Base-by-base conservation (phyloP, 2,113 vertebrate genomes). In the Sceloporus tristichus region DNA sequence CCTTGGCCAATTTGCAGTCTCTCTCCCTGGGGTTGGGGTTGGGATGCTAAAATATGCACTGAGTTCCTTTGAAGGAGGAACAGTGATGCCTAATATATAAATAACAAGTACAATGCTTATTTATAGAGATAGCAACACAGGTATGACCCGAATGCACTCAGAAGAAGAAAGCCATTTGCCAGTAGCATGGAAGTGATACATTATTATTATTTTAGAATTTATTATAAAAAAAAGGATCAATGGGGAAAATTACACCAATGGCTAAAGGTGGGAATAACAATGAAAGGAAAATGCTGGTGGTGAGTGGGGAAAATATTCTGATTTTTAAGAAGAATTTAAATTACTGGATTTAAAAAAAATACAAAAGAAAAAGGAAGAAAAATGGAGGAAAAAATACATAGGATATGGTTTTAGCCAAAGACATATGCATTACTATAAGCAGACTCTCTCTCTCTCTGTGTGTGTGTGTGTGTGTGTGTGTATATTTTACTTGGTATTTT, bases 171-270 rank as follows among this genome's bases (percentile, higher is more conserved):
- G 62, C 38, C 14, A 23, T 27, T 56, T 86, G 38, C 34, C 40
- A 11, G 19, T 59, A 80, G n/a, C 27, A 1, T 27, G 27, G 29
- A 65, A 73, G 42, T 53, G 62, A 78, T 42, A 68, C 53, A 25
- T 56, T 18, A 59, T 84, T 19, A 73, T 82, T 70, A 53, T 84
- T 66, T 66, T 65, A 85, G 83, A 76, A 76, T 53, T 6, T 48
- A 78, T 6, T 48, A 48, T 66, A 1, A 62, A 78, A 62, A 78
- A 68, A 78, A 77, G 16, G 65, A 21, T 13, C 34, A 78, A 77
- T 16, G 16, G 25, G 9, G 14, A 38, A 34, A 79, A 79, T 11
- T 16, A 2, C 19, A 23, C 74, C 75, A 9, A 54, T 68, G 59
- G 56, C 42, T 66, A 21, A 21, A 53, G 1, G 13, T 38, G 42